Evolutionary conservation across 1,140 invertebrate species (phyloP).

Genomic region (Aphis gossypii): DNA sequence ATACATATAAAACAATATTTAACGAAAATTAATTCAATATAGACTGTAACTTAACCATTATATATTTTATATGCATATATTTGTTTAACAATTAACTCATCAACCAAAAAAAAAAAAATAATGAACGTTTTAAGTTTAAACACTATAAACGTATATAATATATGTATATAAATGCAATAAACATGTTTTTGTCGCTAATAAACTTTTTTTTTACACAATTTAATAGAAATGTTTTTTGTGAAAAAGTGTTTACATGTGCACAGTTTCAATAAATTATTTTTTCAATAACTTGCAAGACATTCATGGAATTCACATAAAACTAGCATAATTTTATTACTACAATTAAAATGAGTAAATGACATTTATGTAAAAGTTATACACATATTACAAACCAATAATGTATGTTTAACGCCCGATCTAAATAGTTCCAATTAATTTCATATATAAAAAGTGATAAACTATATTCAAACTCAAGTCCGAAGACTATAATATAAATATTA

Average conservation of each 20-base stretch:
- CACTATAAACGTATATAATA: neutral
- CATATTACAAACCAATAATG: neutral
- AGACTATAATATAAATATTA: neutral
- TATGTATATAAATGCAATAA: neutral
- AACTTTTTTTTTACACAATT: neutral
- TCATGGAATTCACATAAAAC: neutral
- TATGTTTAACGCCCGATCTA: neutral
- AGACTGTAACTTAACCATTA: neutral
- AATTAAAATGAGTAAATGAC: neutral
- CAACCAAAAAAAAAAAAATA: neutral
- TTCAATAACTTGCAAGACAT: neutral
- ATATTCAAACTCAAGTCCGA: neutral
- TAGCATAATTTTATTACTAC: neutral
- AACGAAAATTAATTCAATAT: neutral
- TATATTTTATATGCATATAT: neutral
- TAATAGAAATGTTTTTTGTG: slow-evolving; percentile 2
- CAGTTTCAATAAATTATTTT: neutral
- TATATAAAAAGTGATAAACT: neutral
- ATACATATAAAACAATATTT: neutral
- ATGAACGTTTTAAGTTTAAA: neutral
- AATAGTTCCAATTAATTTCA: neutral
- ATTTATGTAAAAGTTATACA: neutral
- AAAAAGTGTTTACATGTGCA: neutral
- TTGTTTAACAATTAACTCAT: neutral
- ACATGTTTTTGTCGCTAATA: neutral